Evolutionary conservation across 1,140 invertebrate genomes (phyloP), one percentile per base, ranked within the genome.

Genomic region (Drosophila nigromelanica): DNA sequence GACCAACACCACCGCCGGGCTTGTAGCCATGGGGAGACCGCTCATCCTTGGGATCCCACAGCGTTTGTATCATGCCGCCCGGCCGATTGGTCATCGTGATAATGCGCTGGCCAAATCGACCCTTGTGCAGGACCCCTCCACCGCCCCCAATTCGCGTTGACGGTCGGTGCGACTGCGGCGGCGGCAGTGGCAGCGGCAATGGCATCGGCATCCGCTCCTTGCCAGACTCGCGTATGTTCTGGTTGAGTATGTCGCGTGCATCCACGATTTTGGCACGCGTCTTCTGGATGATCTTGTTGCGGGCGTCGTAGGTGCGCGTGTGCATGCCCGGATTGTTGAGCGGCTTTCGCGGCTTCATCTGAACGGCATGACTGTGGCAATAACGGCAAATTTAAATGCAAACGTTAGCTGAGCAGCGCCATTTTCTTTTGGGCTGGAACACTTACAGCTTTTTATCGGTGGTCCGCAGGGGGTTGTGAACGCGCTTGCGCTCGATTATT

Each of bases 251-350:
- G 54, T 96, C 95, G 51, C 95, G 91, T 4, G 95, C 95, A 92
- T 96, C 95, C 0, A 92, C 93, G 3, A 96, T 92, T 47, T 94
- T 94, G 14, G 93, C 93, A 50, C 95, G 92, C 78, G 95, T 95
- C 74, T 95, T 95, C 63, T 95, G 93, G 63, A 95, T 94, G 47
- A 96, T 95, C 91, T 94, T 95, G 42, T 94, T 93, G 2, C 95
- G 92, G 12, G 95, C 95, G 93, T 96, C 96, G 5, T 92, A 91
- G 24, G 80, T 63, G 3, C 70, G 71, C 7, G 30, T 18, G 14
- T 58, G 35, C 21, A 12, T 1, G 33, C 68, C 61, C 5, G 68
- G 47, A 18, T 68, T 76, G 45, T 81, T 69, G 0, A 78, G 35
- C 15, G 63, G 18, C 11, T 72, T 73, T 3, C 76, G 71, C 8